Base-by-base conservation (phyloP, 2,888 invertebrate species). In the Leucophora obtusa region DNA sequence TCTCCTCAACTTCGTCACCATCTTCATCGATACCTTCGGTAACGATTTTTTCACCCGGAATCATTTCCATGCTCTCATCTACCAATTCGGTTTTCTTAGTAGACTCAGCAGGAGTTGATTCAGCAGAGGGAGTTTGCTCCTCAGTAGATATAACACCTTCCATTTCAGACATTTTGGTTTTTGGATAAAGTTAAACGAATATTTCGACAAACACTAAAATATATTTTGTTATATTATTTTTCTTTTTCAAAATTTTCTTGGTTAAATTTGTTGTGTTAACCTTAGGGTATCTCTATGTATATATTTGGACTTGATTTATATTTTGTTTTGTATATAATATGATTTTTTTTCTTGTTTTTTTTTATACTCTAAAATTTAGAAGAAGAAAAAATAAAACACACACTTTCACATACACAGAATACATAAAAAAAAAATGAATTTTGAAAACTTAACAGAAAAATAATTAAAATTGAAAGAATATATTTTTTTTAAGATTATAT, bases 1-100 rank as follows among this genome's bases (percentile, higher is more conserved):
- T 88, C 83, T 90, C 89, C 83, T 90, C 89, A 15, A 89, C 88
- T 63, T 88, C 88, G 66, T 89, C 90, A 70, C 89, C 90, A 79
- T 89, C 89, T 81, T 89, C 89, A 43, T 89, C 89, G 72, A 89
- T 86, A 62, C 86, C 84, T 68, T 89, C 89, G 58, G 89, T 87
- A 18, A 88, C 85, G 84, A 88, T 86, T 84, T 89, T 86, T 79
- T 88, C 88, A 56, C 84, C 85, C 59, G 87, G 89, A 43, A 86
- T 87, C 74, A 87, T 84, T 50, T 82, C 82, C 65, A 75, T 79
- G 58, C 79, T 70, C 71, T 82, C 83, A 51, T 78, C 66, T 66
- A 87, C 85, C n/a, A 86, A 84, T 68, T 87, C 89, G 77, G 86
- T 85, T 76, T 86, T 88, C 82, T 87, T 84, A 10, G 81, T 68